Percentiles rank a stretch among this genome's conserved stretches.
Conservation (phyloP, 2,113 vertebrate species). For the Callithrix jacchus region DNA sequence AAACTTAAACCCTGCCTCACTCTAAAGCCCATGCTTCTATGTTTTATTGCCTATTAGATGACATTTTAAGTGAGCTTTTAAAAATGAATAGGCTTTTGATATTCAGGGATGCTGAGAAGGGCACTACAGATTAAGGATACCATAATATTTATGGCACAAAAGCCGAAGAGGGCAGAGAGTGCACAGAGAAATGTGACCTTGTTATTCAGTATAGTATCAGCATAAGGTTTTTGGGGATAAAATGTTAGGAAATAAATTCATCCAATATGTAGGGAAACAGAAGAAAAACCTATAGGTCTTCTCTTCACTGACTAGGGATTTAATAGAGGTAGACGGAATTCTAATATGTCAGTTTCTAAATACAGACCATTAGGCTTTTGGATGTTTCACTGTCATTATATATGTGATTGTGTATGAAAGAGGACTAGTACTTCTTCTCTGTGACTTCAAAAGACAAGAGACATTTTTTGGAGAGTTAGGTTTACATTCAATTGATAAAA, state of each 20-base stretch:
- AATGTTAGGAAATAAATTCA: neutral
- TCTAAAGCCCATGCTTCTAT: neutral
- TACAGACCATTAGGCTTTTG: neutral
- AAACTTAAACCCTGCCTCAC: neutral
- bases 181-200: neutral
- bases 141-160: neutral
- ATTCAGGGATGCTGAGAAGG: neutral
- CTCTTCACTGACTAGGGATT: neutral
- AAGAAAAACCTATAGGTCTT: neutral
- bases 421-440: neutral
- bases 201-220: neutral
- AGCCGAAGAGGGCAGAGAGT: neutral
- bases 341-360: neutral
- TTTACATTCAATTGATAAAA: neutral
- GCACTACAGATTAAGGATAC: neutral
- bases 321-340: neutral
- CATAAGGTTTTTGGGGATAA: neutral
- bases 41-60: neutral
- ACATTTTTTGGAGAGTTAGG: neutral
- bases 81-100: conserved; percentile 1
- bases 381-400: neutral
- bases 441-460: neutral
- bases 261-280: neutral
- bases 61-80: conserved; percentile 26
- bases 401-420: neutral